Evolutionary conservation across 2,888 invertebrate species (phyloP).

Genomic region (Crossocerus cetratus): DNA sequence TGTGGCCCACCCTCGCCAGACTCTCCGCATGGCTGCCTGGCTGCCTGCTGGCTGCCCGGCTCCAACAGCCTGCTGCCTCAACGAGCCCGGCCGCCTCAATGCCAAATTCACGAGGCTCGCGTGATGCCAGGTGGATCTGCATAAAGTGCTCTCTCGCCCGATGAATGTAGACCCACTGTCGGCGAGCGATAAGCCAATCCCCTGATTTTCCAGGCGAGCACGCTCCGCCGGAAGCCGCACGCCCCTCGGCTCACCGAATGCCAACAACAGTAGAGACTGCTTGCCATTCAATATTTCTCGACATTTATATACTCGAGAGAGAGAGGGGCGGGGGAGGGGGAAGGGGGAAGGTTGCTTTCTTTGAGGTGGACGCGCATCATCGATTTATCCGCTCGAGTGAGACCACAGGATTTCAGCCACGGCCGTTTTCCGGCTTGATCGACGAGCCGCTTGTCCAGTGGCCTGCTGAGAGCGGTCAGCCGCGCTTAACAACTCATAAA

Average conservation of each 20-base stretch:
- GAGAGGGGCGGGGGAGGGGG: conserved; percentile 1
- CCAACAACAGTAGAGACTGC: too few relatives aligned
- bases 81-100: conserved; percentile 52
- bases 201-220: conserved; percentile 48
- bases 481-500: conserved; percentile 71
- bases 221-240: conserved; percentile 48
- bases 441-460: conserved; percentile 56
- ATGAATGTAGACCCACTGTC: conserved; percentile 39
- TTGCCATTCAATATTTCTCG: too few relatives aligned
- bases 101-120: conserved; percentile 67
- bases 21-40: too few relatives aligned
- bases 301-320: background rate
- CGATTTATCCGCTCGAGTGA: conserved; percentile 55
- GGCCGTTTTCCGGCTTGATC: conserved; percentile 67
- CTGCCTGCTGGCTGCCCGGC: conserved; percentile 26
- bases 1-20: background rate
- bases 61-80: conserved; percentile 29
- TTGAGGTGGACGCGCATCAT: conserved; percentile 41
- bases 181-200: conserved; percentile 50
- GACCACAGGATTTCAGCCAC: conserved; percentile 61
- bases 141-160: conserved; percentile 58
- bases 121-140: conserved; percentile 61
- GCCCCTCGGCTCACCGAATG: conserved; percentile 24
- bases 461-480: conserved; percentile 50
- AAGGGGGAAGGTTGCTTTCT: background rate